Conservation (phyloP, 2,113 vertebrate species). For the Chloroceryle aenea region DNA sequence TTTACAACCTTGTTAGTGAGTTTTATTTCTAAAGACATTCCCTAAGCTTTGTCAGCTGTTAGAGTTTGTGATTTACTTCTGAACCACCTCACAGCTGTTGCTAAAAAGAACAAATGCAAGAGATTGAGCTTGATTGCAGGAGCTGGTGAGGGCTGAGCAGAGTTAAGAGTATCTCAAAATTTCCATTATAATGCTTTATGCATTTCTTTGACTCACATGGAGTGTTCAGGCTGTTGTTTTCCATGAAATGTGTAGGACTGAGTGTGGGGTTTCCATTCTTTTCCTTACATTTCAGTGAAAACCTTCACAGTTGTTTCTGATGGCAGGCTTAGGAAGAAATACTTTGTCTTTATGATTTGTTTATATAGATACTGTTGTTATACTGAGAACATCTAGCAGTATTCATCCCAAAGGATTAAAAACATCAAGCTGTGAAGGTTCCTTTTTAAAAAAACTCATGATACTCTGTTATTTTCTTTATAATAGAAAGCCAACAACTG, state of each 20-base stretch:
- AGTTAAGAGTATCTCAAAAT: not conserved
- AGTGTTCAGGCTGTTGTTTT: not conserved
- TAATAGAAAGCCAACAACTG: not conserved
- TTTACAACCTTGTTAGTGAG: constrained; percentile 30
- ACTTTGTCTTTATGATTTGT: not conserved
- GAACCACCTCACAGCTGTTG: not conserved
- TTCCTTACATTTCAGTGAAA: not conserved
- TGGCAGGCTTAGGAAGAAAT: not conserved
- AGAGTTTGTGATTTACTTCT: not conserved
- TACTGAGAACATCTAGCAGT: not conserved
- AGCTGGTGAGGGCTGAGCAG: not conserved
- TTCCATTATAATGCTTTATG: not conserved
- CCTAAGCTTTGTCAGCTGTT: not conserved
- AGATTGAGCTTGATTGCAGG: not conserved
- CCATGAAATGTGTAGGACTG: not conserved
- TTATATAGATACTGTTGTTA: not conserved
- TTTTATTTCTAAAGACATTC: constrained; percentile 31
- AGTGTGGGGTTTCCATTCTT: not conserved
- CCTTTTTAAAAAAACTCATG: not conserved
- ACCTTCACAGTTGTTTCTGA: not conserved
- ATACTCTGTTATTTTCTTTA: not conserved
- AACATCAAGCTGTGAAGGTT: not conserved
- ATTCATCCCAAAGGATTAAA: not conserved
- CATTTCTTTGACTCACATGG: not conserved
- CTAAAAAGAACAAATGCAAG: not conserved